Evolutionary conservation across 2,888 invertebrate species (phyloP), one percentile per base, ranked within the genome.

Genomic region (Spisula subtruncata): DNA sequence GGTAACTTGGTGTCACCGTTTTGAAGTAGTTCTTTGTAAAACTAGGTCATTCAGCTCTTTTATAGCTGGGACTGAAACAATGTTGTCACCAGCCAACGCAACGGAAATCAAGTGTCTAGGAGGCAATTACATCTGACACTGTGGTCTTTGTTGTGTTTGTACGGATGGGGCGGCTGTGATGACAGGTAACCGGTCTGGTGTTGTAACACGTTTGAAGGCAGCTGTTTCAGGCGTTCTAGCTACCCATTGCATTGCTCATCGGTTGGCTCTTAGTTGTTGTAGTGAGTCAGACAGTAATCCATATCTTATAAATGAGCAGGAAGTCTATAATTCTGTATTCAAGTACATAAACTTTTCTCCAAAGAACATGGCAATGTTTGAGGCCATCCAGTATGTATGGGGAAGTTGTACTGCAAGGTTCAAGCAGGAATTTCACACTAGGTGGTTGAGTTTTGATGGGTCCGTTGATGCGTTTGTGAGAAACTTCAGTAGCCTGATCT

Each of bases 231-330:
- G 87, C 79, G 20, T 91, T 6, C 71, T 93, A 18, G 60, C 91
- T 66, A 16, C 92, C n/a, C 92, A 93, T 41, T 93, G 92, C 82
- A 92, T 91, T 56, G 91, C 91, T 1, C 89, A 93, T 71, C 51
- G 91, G 25, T 81, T 92, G 32, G 91, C 92, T 32, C 79, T 92
- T 14, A 88, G 89, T 29, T 89, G 89, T 71, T 82, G 90, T 35
- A 48, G 56, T 84, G 88, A 90, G n/a, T n/a, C n/a, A n/a, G 93
- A 91, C 25, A 60, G 86, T 18, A 83, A 90, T 56, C 87, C 87
- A 6, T 92, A 91, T 71, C 32, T 93, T 1, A 89, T 92, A 5
- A 93, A 92, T 79, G 90, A 88, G 79, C 90, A 93, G 81, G 89
- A 89, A 46, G 32, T 90, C 18, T 71, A 92, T 20, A 91, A 93